phyloP scores from a whole-genome alignment of 2,888 invertebrate species.

The Monochamus alternatus region DNA sequence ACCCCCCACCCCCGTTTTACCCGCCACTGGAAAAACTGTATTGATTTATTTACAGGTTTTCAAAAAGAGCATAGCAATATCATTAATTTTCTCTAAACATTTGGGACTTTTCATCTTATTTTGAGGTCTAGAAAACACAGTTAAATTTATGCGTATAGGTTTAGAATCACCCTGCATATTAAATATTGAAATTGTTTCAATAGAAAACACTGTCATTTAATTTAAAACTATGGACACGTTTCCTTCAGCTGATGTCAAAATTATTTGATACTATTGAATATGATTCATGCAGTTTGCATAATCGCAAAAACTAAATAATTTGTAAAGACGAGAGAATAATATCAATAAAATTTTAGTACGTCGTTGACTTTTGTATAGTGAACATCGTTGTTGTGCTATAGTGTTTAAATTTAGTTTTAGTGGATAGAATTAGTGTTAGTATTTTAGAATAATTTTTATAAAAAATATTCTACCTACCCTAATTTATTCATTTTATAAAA shows the following conservation, averaged over 20 bases:
- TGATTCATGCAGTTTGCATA: slow-evolving; percentile 1
- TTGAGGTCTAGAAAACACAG: too few relatives aligned
- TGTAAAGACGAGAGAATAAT: background rate
- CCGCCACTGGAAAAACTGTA: too few relatives aligned
- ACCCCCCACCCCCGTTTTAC: too few relatives aligned
- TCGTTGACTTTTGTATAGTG: slow-evolving; percentile 33
- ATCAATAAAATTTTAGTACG: slow-evolving; percentile 13
- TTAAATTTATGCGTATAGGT: too few relatives aligned
- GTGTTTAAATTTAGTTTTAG: background rate
- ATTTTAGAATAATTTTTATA: background rate
- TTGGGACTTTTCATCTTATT: too few relatives aligned
- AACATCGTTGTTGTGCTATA: slow-evolving; percentile 29
- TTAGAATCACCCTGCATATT: too few relatives aligned
- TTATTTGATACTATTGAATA: background rate
- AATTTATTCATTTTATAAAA: slow-evolving; percentile 5
- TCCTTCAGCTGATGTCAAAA: background rate
- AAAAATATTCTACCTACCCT: background rate
- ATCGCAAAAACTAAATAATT: background rate
- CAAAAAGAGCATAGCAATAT: too few relatives aligned
- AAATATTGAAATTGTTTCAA: too few relatives aligned
- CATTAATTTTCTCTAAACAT: too few relatives aligned
- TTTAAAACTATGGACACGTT: too few relatives aligned
- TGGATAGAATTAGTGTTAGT: background rate
- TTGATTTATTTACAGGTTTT: too few relatives aligned
- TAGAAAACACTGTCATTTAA: too few relatives aligned